Evolutionary conservation across 2,113 vertebrate genomes (phyloP).

Genomic region (Circaetus cinerascens): DNA sequence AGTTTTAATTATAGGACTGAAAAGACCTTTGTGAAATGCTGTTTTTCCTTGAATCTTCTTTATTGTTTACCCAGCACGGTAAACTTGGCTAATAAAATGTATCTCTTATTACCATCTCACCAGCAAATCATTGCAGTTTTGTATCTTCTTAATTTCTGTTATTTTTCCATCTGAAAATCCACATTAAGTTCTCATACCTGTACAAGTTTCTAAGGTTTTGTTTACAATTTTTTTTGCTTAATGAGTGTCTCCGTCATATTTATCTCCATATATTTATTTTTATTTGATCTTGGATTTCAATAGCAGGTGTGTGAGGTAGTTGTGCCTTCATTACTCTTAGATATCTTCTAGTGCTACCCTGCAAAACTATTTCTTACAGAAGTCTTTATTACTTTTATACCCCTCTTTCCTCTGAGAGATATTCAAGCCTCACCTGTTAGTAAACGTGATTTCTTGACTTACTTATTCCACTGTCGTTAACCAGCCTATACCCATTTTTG

Average conservation of each 20-base stretch:
- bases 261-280: background rate
- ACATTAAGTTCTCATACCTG: background rate
- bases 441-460: background rate
- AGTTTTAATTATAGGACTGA: conserved; percentile 44
- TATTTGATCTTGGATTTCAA: background rate
- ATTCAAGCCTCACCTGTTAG: background rate
- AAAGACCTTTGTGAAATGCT: conserved; percentile 8
- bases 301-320: background rate
- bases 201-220: background rate
- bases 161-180: background rate
- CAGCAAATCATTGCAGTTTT: background rate
- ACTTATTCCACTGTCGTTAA: background rate
- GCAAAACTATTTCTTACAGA: background rate
- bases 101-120: background rate
- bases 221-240: background rate
- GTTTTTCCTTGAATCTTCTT: background rate
- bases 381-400: background rate
- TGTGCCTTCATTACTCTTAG: background rate
- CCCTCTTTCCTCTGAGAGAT: background rate
- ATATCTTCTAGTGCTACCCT: background rate
- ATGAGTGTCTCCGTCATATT: background rate
- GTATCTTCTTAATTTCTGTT: background rate
- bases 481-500: background rate
- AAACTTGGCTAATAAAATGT: conserved; percentile 20
- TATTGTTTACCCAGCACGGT: background rate